Evolutionary conservation across 2,888 invertebrate species (phyloP).

Genomic region (Leucophora obtusa): DNA sequence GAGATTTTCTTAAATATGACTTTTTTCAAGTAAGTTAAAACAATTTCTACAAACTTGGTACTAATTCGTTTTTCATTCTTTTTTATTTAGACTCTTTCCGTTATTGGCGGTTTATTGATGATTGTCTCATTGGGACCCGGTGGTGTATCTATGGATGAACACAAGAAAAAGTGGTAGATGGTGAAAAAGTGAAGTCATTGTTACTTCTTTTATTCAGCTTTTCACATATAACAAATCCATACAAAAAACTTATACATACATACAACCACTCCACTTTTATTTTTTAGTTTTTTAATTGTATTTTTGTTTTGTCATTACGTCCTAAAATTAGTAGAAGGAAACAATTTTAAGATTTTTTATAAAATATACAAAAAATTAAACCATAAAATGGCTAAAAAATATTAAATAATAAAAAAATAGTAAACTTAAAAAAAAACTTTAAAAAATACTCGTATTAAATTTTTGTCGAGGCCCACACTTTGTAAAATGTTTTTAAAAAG

Average conservation of each 20-base stretch:
- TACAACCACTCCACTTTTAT: conserved; percentile 50
- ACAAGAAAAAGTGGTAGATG: conserved; percentile 93
- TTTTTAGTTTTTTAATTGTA: conserved; percentile 65
- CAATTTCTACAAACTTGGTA: not conserved
- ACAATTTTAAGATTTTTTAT: conserved; percentile 60
- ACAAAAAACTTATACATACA: conserved; percentile 44
- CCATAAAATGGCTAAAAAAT: conserved; percentile 64
- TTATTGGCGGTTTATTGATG: conserved; percentile 98
- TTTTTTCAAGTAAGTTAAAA: conserved; percentile 94
- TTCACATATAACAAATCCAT: conserved; percentile 13
- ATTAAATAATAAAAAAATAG: conserved; percentile 56
- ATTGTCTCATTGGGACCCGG: conserved; percentile 99
- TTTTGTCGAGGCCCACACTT: conserved; percentile 24
- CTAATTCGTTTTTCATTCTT: conserved; percentile 48
- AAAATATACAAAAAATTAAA: conserved; percentile 56
- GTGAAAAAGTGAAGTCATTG: conserved; percentile 36
- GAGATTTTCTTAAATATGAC: conserved; percentile 99
- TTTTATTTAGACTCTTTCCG: conserved; percentile 96
- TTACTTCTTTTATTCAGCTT: conserved; percentile 35
- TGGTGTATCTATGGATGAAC: conserved; percentile 99
- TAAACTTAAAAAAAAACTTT: conserved; percentile 44
- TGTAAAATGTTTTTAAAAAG: conserved; percentile 26
- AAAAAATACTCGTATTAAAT: conserved; percentile 1
- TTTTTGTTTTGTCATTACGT: conserved; percentile 62
- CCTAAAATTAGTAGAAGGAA: conserved; percentile 49